Percentiles rank a stretch among this genome's conserved stretches.
Evolutionary conservation across 2,888 invertebrate genomes (phyloP).

Genomic region (Auanema sp.): DNA sequence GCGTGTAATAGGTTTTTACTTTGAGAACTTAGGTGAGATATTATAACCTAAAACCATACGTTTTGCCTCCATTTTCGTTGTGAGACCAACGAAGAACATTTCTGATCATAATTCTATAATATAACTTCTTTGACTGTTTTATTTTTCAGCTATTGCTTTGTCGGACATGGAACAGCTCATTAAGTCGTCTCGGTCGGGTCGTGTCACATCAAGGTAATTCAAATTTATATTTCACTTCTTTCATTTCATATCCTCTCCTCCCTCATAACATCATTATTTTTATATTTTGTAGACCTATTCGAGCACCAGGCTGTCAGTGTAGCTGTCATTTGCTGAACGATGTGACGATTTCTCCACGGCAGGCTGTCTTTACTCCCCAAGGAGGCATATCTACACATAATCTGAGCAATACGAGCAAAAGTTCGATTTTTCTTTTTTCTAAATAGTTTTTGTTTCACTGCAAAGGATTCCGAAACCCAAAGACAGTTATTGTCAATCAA

Average conservation of each 20-base stretch:
- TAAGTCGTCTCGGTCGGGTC: slow-evolving; percentile 33
- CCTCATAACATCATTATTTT: background rate
- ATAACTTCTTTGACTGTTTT: background rate
- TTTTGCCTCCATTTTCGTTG: too few species aligned
- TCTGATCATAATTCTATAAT: too few species aligned
- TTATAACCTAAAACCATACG: too few species aligned
- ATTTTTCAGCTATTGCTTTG: slow-evolving; percentile 36
- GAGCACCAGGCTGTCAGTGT: slow-evolving; percentile 39
- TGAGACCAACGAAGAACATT: too few species aligned
- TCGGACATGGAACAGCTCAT: slow-evolving; percentile 48
- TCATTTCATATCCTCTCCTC: background rate
- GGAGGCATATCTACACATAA: slow-evolving; percentile 41
- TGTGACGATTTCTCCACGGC: slow-evolving; percentile 34
- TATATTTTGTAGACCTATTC: slow-evolving; percentile 28
- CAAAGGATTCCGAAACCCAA: background rate
- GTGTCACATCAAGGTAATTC: slow-evolving; percentile 27
- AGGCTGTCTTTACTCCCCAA: slow-evolving; percentile 32
- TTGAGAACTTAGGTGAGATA: too few species aligned
- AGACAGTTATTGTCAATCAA: too few species aligned
- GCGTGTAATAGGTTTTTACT: too few species aligned
- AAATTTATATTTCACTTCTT: slow-evolving; percentile 4
- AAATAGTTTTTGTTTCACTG: background rate
- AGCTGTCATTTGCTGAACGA: slow-evolving; percentile 42
- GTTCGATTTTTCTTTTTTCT: slow-evolving; percentile 16
- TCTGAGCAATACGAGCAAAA: slow-evolving; percentile 38